phyloP scores from a whole-genome alignment of 1,140 invertebrate genomes.

The Bombus affinis region DNA sequence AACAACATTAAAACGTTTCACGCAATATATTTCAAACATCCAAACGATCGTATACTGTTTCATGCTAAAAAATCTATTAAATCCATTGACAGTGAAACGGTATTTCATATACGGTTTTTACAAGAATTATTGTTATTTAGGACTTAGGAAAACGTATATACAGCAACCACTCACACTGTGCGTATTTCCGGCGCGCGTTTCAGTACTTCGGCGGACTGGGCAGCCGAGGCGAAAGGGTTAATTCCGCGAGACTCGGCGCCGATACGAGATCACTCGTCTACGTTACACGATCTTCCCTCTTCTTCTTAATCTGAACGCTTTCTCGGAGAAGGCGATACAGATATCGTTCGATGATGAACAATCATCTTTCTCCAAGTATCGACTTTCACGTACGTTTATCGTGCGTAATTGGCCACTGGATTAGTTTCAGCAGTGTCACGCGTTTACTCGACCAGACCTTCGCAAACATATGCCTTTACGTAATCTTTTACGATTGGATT shows the following conservation, averaged over 20 bases:
- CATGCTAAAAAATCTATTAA: no score
- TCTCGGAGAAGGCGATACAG: not conserved
- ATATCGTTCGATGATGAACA: not conserved
- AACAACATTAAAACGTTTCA: no score
- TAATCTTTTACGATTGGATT: conserved; percentile 20
- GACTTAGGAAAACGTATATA: no score
- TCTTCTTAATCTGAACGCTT: not conserved
- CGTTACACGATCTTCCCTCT: not conserved
- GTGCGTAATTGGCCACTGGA: conserved; percentile 55
- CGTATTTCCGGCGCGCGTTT: no score
- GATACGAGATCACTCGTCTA: not conserved
- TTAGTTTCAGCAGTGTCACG: conserved; percentile 38
- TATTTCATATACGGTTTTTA: no score
- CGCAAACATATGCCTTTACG: conserved; percentile 44
- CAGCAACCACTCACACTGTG: no score
- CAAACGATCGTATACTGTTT: no score
- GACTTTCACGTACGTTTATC: conserved; percentile 64
- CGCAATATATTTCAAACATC: no score
- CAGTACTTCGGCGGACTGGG: no score
- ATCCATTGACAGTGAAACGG: no score
- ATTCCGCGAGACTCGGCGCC: not conserved
- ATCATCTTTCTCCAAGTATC: not conserved
- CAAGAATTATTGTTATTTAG: no score
- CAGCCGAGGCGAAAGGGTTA: no score
- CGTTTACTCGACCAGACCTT: conserved; percentile 26